These are phyloP conservation scores for Acrocyrtus sp. DNA, from an alignment of 2,888 invertebrate genomes.

Conservation along the genomic window DNA sequence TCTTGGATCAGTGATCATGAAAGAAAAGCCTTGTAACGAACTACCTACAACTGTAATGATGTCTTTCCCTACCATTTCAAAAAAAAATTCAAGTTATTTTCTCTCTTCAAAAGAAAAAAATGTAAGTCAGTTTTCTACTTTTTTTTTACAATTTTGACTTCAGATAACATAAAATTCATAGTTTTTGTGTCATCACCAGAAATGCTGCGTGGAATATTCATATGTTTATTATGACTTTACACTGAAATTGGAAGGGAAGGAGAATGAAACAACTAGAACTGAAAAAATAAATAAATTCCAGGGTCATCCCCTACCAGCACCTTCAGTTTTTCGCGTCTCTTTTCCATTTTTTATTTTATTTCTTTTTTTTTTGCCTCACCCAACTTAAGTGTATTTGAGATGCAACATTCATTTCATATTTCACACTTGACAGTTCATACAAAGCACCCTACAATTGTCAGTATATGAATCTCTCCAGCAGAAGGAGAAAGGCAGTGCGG, in stretches of 20 bases:
- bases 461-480: conserved; percentile 1
- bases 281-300: conserved; percentile 34
- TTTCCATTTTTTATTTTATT: conserved; percentile 41
- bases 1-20: conserved; percentile 43
- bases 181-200: conserved; percentile 34
- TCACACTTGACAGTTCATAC: conserved; percentile 55
- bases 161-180: not conserved
- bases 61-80: conserved; percentile 10
- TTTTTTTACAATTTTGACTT: not conserved
- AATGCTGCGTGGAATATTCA: conserved; percentile 5
- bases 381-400: conserved; percentile 28
- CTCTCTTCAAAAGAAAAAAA: not conserved
- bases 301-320: conserved; percentile 21
- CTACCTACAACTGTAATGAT: conserved; percentile 18
- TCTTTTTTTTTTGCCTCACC: not conserved
- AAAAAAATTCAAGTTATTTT: conserved; percentile 14
- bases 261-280: not conserved
- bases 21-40: conserved; percentile 22
- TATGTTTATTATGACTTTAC: no score
- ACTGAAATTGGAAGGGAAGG: no score
- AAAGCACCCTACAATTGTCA: conserved; percentile 40
- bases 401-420: conserved; percentile 55
- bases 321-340: no score
- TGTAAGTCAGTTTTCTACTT: conserved; percentile 4
- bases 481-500: not conserved